A percentile compares a stretch with the other conserved stretches of the same genome.
These are phyloP conservation scores for Bugula neritina DNA, from an alignment of 2,888 invertebrate species.

Conservation along the genomic window DNA sequence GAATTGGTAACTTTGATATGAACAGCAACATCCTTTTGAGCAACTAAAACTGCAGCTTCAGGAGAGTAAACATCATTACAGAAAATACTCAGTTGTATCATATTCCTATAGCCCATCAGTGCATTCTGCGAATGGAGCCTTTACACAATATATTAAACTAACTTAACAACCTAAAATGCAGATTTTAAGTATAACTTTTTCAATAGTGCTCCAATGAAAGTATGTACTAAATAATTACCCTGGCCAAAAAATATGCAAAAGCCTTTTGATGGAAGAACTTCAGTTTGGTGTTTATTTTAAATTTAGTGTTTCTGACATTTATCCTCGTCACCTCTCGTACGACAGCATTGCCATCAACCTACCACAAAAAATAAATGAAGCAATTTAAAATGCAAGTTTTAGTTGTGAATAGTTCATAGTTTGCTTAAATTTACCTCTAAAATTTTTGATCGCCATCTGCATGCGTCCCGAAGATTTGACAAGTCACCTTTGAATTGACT, in stretches of 20 bases:
- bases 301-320: not conserved
- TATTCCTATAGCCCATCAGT: conserved; percentile 9
- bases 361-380: too few species aligned
- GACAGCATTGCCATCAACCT: not conserved
- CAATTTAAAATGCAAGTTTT: too few species aligned
- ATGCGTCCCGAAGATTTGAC: not conserved
- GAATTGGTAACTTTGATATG: not conserved
- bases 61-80: not conserved
- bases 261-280: not conserved
- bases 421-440: not conserved
- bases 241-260: not conserved
- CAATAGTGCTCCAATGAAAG: too few species aligned
- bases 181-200: too few species aligned
- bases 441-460: not conserved
- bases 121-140: not conserved
- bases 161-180: too few species aligned
- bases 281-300: not conserved
- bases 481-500: too few species aligned
- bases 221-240: too few species aligned
- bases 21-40: not conserved
- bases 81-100: conserved; percentile 17
- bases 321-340: not conserved
- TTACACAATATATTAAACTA: too few species aligned
- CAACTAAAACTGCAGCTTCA: not conserved
- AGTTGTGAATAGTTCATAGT: too few species aligned